Evolutionary conservation across 1,140 invertebrate species (phyloP).

Genomic region (Drosophila trapezifrons): DNA sequence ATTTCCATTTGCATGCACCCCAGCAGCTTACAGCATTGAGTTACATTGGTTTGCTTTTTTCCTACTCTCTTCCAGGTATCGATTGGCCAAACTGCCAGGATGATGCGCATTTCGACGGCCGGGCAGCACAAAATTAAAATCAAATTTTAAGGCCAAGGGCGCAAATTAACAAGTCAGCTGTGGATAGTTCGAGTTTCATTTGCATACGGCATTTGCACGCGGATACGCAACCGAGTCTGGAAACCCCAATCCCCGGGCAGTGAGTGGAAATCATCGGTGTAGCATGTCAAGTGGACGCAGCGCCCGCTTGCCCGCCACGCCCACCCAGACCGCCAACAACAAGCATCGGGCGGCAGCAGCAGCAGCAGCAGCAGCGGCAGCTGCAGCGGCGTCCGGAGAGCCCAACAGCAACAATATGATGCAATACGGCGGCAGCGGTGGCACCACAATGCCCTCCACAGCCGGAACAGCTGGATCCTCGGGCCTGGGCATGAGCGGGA

Average conservation of each 20-base stretch:
- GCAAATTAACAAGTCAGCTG: constrained; percentile 18
- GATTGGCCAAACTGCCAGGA: constrained; percentile 32
- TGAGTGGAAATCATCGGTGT: constrained; percentile 52
- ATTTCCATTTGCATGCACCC: background rate
- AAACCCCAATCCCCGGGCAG: constrained; percentile 27
- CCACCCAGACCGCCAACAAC: constrained; percentile 78
- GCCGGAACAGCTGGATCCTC: constrained; percentile 25
- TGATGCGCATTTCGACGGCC: constrained; percentile 34
- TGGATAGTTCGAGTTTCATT: constrained; percentile 26
- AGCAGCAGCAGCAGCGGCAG: constrained; percentile 51
- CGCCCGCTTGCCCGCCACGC: constrained; percentile 81
- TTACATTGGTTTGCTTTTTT: constrained; percentile 6
- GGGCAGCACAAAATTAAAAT: constrained; percentile 53
- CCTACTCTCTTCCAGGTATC: constrained; percentile 34
- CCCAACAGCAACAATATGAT: constrained; percentile 81
- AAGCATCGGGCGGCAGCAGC: constrained; percentile 59
- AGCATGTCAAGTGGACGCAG: constrained; percentile 84
- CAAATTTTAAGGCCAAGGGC: constrained; percentile 42
- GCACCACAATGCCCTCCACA: constrained; percentile 34
- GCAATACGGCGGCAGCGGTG: constrained; percentile 57
- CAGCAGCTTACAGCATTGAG: background rate
- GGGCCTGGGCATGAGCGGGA: constrained; percentile 37
- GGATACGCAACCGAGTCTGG: constrained; percentile 7
- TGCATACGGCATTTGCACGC: constrained; percentile 17
- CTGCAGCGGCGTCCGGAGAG: constrained; percentile 54